Conservation (phyloP, 2,888 invertebrate species). For the Andricus quercusramuli region DNA sequence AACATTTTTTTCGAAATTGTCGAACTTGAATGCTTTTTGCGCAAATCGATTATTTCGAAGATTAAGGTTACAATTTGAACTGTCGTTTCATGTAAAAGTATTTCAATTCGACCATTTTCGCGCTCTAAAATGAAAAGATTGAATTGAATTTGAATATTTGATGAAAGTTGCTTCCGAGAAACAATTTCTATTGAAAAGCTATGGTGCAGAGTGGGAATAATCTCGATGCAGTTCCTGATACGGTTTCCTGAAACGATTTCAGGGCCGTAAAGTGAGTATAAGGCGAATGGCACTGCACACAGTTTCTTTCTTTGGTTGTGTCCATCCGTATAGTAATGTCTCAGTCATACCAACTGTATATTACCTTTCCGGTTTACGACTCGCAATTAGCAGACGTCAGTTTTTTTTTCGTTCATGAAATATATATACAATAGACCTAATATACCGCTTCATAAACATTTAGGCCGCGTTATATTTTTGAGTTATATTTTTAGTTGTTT, state of each 20-base stretch:
- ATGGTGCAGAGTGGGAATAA: constrained; percentile 2
- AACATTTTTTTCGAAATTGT: too few species aligned
- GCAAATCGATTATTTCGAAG: too few species aligned
- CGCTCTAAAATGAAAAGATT: too few species aligned
- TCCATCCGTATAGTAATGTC: background rate
- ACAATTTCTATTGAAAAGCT: constrained; percentile 20
- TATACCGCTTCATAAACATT: background rate
- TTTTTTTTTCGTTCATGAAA: constrained; percentile 44
- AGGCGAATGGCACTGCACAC: constrained; percentile 29
- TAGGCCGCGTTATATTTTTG: background rate
- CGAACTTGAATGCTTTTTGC: too few species aligned
- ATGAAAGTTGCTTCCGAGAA: constrained; percentile 23
- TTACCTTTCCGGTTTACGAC: constrained; percentile 45
- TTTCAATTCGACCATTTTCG: too few species aligned
- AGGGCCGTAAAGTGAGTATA: constrained; percentile 26
- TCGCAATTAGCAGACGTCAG: constrained; percentile 40
- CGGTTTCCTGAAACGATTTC: constrained; percentile 37
- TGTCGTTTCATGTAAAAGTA: too few species aligned
- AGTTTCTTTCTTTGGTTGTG: constrained; percentile 21
- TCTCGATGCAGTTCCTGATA: constrained; percentile 21
- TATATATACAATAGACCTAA: constrained; percentile 8
- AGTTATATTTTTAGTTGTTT: background rate
- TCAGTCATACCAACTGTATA: background rate
- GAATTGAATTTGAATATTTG: background rate
- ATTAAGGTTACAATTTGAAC: too few species aligned